Evolutionary conservation across 2,113 vertebrate genomes (phyloP), one percentile per base, ranked within the genome.

Genomic region (Oncorhynchus tshawytscha): DNA sequence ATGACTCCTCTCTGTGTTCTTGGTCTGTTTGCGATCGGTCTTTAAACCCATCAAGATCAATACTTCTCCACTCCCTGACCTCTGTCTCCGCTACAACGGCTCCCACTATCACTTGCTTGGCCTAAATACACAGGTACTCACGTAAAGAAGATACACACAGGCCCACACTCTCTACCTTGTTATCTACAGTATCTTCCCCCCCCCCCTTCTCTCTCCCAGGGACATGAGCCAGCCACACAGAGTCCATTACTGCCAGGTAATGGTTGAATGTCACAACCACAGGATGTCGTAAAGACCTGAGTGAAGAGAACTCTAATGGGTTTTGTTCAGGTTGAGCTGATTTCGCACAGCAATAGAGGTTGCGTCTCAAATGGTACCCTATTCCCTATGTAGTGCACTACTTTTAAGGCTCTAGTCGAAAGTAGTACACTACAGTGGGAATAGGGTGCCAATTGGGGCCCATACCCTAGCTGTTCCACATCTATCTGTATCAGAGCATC

Each of bases 271-370:
- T 91, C 89, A 91, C 88, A 89, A 91, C 86, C 86, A 85, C 90
- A 90, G 91, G 82, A 92, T 90, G 88, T 90, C 88, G 85, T 91
- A 92, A 90, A 91, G 88, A 86, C 90, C 81, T 91, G 88, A 64
- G 60, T 65, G 72, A 65, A 65, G 87, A 91, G 90, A 90, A 84
- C 83, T 87, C 86, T 91, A 92, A 91, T 91, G 89, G 88, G 85
- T 89, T 92, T 91, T 92, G 89, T 91, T 91, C 90, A 88, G 89
- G 89, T 90, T 91, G 89, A 92, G 84, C 85, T 91, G 88, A 89
- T 31, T 54, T 20, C 84, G 88, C 88, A 85, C 59, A 82, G 27
- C 9, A 18, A 39, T 85, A 81, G 82, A 62, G 59, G n/a, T 0
- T 7, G 5, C 13, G 16, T 54, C 51, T 18, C 51, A 54, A 54